Base-by-base conservation (phyloP, 1,140 invertebrate species). In the Scaptomyza graminum region DNA sequence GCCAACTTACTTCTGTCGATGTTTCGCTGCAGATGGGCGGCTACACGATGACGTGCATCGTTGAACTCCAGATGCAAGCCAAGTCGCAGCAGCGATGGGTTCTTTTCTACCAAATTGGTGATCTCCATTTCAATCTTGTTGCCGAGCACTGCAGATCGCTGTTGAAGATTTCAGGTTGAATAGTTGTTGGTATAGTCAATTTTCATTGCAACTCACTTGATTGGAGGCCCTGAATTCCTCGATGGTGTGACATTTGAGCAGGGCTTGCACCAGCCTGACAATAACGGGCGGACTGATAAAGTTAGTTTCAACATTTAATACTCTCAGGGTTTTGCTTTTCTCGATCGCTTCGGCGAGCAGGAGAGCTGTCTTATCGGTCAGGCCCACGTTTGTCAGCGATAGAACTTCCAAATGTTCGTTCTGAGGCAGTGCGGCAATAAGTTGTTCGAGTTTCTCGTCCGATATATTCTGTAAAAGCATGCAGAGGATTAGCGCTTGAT, bases 121-220 rank as follows among this genome's bases (percentile, higher is more conserved):
- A 99, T 97, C 94, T 98, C 97, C 97, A 98, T 99, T 94, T 99
- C 98, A 76, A 97, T 97, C 94, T 98, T 98, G 93, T 99, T 98
- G 79, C 98, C 98, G 78, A 99, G 94, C 65, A 98, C 95, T 93
- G 96, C 95, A 83, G 97, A 97, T 94, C 98, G 96, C 97, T 99
- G 92, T 1, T 92, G 92, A 75, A 12, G 52, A 6, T 2, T 4
- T 2, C 3, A 34, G 6, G 16, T 31, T 6, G 0, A 71, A 28
- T 4, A 18, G 7, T 0, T 9, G n/a, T 13, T 22, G 7, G 31
- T 13, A 69, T 31, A 3, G 51, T 9, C n/a, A n/a, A 12, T 15
- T 54, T 34, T 8, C 31, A 34, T 9, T 44, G 74, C 46, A 18
- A 76, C 89, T 91, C 92, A 98, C 98, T 95, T 99, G 98, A 93